Conservation (phyloP, 1,140 invertebrate genomes). For the Thaumatotibia leucotreta region DNA sequence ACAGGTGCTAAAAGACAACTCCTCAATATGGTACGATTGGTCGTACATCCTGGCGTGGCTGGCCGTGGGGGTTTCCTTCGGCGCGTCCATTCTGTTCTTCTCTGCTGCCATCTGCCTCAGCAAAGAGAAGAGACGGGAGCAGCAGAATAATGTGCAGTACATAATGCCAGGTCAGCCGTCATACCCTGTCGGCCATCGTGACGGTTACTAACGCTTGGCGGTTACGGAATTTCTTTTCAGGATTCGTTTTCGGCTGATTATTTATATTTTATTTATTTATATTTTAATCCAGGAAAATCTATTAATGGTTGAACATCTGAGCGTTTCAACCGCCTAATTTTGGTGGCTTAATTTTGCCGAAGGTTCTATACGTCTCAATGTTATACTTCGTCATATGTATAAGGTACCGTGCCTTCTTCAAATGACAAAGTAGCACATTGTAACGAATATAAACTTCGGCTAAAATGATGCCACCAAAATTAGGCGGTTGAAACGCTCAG, state of each 20-base stretch:
- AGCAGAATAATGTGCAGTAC: slow-evolving; percentile 89
- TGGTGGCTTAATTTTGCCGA: too few species aligned
- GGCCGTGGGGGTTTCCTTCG: slow-evolving; percentile 85
- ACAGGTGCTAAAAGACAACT: slow-evolving; percentile 85
- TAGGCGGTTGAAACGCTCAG: too few species aligned
- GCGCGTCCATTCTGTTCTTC: slow-evolving; percentile 87
- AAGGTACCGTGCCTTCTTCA: too few species aligned
- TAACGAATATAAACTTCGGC: too few species aligned
- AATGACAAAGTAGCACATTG: too few species aligned
- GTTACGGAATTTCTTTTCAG: slow-evolving; percentile 38
- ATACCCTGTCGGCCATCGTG: slow-evolving; percentile 48
- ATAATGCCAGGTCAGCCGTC: slow-evolving; percentile 88
- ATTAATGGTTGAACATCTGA: too few species aligned
- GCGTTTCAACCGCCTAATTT: too few species aligned
- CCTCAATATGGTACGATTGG: slow-evolving; percentile 86
- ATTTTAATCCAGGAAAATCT: too few species aligned
- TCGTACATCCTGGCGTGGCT: slow-evolving; percentile 91
- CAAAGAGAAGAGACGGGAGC: slow-evolving; percentile 81
- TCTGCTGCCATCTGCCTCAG: slow-evolving; percentile 86
- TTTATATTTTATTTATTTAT: background rate
- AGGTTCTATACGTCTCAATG: too few species aligned
- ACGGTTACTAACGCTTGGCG: slow-evolving; percentile 59
- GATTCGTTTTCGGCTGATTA: slow-evolving; percentile 18
- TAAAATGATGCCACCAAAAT: too few species aligned
- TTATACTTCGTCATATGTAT: too few species aligned